Percentiles rank a stretch among this genome's conserved stretches.
These are phyloP conservation scores for Halictus ligatus DNA, from an alignment of 2,888 invertebrate species.

Conservation along the genomic window DNA sequence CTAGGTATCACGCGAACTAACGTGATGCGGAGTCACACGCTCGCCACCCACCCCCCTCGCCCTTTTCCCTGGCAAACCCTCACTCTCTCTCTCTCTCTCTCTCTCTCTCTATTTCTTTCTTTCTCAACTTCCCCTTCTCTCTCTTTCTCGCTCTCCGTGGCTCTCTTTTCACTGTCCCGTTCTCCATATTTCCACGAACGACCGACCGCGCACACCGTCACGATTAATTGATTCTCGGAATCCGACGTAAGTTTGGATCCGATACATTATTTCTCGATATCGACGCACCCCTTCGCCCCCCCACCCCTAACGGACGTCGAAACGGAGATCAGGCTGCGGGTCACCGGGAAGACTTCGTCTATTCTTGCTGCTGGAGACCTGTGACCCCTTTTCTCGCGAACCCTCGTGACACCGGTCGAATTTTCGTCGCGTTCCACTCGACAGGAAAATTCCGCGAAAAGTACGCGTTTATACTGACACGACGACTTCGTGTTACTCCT, in stretches of 20 bases:
- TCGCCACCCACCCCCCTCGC: neutral
- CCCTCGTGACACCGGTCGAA: neutral
- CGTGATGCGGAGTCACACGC: conserved; percentile 68
- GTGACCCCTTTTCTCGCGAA: conserved; percentile 4
- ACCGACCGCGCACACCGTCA: conserved; percentile 32
- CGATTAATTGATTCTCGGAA: conserved; percentile 72
- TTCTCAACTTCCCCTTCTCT: neutral
- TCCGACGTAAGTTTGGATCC: conserved; percentile 57
- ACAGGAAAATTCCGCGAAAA: neutral
- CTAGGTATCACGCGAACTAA: conserved; percentile 74
- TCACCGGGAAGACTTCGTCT: conserved; percentile 7
- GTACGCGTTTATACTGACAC: too few relatives aligned
- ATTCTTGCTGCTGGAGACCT: conserved; percentile 4
- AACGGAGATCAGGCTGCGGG: neutral
- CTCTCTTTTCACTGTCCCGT: neutral
- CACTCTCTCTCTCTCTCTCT: neutral
- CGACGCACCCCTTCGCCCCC: conserved; percentile 36
- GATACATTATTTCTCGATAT: conserved; percentile 60
- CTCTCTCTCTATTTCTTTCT: neutral
- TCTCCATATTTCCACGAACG: conserved; percentile 1
- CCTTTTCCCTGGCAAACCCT: neutral
- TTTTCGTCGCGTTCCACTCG: neutral
- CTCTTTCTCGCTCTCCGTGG: neutral
- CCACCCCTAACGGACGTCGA: neutral
- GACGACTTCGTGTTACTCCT: too few relatives aligned